Conservation (phyloP, 92 coral and sea anemone genomes). For the Pocillopora grandis region DNA sequence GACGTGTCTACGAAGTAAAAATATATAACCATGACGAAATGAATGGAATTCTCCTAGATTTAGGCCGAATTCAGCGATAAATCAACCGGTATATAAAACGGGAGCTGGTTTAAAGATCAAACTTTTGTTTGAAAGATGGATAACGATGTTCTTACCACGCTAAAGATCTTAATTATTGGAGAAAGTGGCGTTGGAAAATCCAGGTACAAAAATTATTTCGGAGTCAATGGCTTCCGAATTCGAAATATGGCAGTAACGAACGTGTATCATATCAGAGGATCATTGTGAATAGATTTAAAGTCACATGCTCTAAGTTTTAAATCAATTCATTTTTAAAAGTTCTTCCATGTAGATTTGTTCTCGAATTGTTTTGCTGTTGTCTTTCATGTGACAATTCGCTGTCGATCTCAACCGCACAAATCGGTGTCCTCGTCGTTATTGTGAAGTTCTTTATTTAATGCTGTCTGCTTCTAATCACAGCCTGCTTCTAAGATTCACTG, state of each 20-base stretch:
- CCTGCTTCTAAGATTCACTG: conserved; percentile 90
- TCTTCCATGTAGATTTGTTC: no score
- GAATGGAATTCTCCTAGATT: conserved; percentile 19
- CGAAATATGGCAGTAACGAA: no score
- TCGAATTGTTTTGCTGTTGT: no score
- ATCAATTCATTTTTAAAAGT: no score
- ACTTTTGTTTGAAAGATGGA: conserved; percentile 57
- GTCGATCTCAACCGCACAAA: background rate
- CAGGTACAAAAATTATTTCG: conserved; percentile 45
- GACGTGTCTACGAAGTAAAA: conserved; percentile 50
- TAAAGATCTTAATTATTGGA: conserved; percentile 93
- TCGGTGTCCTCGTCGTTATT: background rate
- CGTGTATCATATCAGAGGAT: no score
- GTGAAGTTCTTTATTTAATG: background rate
- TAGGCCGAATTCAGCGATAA: conserved; percentile 37
- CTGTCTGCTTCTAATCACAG: conserved; percentile 46
- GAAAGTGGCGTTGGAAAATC: conserved; percentile 99
- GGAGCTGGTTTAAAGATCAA: background rate
- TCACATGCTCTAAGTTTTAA: no score
- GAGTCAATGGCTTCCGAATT: background rate
- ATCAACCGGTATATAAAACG: background rate
- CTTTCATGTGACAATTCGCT: no score
- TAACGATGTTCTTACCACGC: conserved; percentile 91
- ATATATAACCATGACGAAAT: conserved; percentile 64
- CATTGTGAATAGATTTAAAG: no score